phyloP scores from a whole-genome alignment of 2,888 invertebrate genomes.

The Epistrophe grossulariae region DNA sequence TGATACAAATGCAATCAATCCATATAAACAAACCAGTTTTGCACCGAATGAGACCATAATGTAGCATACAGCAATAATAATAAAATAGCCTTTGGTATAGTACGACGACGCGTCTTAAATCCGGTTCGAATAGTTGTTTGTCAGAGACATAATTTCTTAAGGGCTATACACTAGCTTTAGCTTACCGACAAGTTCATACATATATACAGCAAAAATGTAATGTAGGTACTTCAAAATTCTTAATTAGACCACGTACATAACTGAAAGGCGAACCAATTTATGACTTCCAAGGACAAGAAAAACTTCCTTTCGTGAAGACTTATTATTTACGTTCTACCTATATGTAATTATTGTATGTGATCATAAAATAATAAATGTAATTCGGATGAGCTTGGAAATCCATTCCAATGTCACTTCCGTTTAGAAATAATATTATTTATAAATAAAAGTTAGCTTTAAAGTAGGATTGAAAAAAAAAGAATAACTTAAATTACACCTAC shows the following conservation, averaged over 20 bases:
- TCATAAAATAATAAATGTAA: constrained; percentile 23
- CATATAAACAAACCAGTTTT: constrained; percentile 54
- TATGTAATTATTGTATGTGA: neutral
- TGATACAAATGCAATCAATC: constrained; percentile 46
- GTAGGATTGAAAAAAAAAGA: neutral
- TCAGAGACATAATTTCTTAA: constrained; percentile 30
- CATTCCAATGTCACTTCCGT: constrained; percentile 58
- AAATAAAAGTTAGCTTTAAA: too few relatives aligned
- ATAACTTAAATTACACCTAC: constrained; percentile 42
- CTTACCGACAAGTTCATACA: neutral
- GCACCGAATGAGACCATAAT: constrained; percentile 39
- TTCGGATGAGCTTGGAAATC: constrained; percentile 29
- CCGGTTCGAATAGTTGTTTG: constrained; percentile 46
- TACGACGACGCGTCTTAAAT: constrained; percentile 30
- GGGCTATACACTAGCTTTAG: constrained; percentile 13
- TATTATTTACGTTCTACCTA: neutral
- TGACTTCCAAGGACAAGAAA: constrained; percentile 48
- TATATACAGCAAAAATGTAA: too few relatives aligned
- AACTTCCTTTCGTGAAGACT: constrained; percentile 36
- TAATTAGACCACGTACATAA: constrained; percentile 38
- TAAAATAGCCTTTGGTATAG: constrained; percentile 8
- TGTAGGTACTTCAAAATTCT: neutral
- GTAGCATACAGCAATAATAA: constrained; percentile 18
- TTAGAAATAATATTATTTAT: neutral
- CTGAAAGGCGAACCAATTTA: constrained; percentile 40